Conservation (phyloP, 2,888 invertebrate genomes). For the Pandemis cinnamomeana region DNA sequence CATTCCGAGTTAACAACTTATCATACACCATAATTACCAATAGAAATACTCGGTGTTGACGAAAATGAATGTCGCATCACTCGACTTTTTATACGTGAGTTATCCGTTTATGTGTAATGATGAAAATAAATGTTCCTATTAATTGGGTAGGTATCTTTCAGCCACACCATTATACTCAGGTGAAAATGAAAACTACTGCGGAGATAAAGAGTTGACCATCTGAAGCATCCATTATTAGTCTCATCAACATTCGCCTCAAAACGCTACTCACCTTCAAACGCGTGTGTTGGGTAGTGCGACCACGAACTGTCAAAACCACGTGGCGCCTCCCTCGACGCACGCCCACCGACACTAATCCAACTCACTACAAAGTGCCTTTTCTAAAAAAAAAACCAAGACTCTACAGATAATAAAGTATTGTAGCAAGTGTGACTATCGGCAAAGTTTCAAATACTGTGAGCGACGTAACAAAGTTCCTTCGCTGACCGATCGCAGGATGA, state of each 20-base stretch:
- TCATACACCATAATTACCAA: no score
- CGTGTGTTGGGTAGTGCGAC: constrained; percentile 69
- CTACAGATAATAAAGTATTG: constrained; percentile 35
- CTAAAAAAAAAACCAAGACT: constrained; percentile 44
- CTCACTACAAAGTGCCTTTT: constrained; percentile 39
- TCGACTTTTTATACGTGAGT: no score
- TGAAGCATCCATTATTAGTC: background rate
- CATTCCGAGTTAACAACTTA: no score
- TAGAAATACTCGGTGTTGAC: no score
- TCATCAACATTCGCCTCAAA: background rate
- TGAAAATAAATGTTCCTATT: background rate
- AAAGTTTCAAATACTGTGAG: constrained; percentile 51
- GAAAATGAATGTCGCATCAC: no score
- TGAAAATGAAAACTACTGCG: background rate
- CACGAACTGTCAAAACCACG: constrained; percentile 53
- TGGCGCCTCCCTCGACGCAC: constrained; percentile 51
- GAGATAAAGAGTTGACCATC: background rate
- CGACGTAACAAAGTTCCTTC: constrained; percentile 58
- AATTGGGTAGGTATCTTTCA: background rate
- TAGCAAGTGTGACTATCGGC: constrained; percentile 45
- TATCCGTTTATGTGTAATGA: no score
- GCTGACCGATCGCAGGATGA: constrained; percentile 61
- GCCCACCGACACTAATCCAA: constrained; percentile 49
- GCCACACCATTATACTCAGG: background rate
- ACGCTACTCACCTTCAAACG: constrained; percentile 74